phyloP scores from a whole-genome alignment of 2,797 vertebrate genomes.

The Gallirallus australis region DNA sequence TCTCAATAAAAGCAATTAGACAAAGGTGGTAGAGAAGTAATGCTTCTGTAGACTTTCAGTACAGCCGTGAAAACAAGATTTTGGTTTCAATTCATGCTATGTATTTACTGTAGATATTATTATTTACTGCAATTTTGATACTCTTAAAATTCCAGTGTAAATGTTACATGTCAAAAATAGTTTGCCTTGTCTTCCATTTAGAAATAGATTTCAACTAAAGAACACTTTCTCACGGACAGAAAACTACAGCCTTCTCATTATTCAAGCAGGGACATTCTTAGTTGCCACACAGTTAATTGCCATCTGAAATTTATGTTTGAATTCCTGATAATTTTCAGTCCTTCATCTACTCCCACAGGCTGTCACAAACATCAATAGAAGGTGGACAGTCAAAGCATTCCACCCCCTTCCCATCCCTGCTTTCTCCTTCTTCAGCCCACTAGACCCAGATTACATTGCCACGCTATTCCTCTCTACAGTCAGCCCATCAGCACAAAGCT shows the following conservation, averaged over 20 bases:
- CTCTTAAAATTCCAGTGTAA: neutral
- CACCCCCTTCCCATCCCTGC: neutral
- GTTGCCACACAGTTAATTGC: neutral
- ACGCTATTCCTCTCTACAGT: neutral
- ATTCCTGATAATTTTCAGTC: neutral
- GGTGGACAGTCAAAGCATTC: neutral
- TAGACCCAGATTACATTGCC: rapidly evolving
- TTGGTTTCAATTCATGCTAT: neutral
- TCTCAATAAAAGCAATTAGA: neutral
- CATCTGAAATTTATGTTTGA: neutral
- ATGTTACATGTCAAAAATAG: neutral
- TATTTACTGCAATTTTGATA: neutral
- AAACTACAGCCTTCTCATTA: neutral
- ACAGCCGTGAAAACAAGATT: neutral
- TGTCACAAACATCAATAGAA: neutral
- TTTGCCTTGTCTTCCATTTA: neutral
- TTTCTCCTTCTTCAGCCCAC: neutral
- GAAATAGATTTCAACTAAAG: neutral
- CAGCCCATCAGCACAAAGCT: neutral
- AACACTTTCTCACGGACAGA: neutral
- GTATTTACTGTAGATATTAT: neutral
- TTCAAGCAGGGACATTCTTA: neutral
- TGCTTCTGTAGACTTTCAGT: neutral
- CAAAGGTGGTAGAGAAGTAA: neutral
- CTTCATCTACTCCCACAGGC: neutral